These are phyloP conservation scores for Cydia splendana DNA, from an alignment of 1,140 invertebrate genomes.

Conservation along the genomic window DNA sequence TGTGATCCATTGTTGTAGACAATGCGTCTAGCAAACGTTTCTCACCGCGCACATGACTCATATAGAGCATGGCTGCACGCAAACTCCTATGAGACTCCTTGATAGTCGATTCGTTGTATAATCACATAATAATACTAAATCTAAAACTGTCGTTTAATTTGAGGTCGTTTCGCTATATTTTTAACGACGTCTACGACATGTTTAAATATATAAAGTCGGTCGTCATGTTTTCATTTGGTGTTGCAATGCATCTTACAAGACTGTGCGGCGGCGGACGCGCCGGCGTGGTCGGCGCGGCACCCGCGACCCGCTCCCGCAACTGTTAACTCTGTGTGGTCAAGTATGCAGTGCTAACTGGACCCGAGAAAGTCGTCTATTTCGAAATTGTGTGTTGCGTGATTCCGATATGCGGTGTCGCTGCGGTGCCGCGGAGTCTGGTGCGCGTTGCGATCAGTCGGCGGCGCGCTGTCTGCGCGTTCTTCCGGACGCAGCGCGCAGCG, in stretches of 20 bases:
- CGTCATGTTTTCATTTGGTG: constrained; percentile 33
- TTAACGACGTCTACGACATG: constrained; percentile 18
- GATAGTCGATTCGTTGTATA: constrained; percentile 18
- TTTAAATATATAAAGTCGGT: constrained; percentile 33
- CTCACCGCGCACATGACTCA: constrained; percentile 65
- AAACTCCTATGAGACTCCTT: constrained; percentile 50
- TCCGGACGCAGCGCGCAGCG: constrained; percentile 60
- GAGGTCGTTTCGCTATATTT: constrained; percentile 7
- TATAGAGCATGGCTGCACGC: constrained; percentile 57
- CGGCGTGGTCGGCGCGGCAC: constrained; percentile 33
- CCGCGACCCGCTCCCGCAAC: constrained; percentile 48
- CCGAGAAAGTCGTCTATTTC: constrained; percentile 73
- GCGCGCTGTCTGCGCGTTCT: constrained; percentile 75
- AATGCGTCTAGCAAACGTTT: constrained; percentile 68
- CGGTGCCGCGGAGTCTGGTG: constrained; percentile 73
- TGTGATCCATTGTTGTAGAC: constrained; percentile 72
- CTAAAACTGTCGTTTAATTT: constrained; percentile 18
- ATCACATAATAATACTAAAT: constrained; percentile 7
- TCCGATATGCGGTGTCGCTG: constrained; percentile 67
- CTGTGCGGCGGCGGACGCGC: constrained; percentile 37
- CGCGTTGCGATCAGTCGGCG: constrained; percentile 62
- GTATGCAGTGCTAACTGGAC: constrained; percentile 58
- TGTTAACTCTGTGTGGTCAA: constrained; percentile 51
- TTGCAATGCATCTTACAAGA: constrained; percentile 28
- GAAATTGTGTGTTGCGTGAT: constrained; percentile 72